These are phyloP conservation scores for Asbolus verrucosus DNA, from an alignment of 1,140 invertebrate species.

Conservation along the genomic window DNA sequence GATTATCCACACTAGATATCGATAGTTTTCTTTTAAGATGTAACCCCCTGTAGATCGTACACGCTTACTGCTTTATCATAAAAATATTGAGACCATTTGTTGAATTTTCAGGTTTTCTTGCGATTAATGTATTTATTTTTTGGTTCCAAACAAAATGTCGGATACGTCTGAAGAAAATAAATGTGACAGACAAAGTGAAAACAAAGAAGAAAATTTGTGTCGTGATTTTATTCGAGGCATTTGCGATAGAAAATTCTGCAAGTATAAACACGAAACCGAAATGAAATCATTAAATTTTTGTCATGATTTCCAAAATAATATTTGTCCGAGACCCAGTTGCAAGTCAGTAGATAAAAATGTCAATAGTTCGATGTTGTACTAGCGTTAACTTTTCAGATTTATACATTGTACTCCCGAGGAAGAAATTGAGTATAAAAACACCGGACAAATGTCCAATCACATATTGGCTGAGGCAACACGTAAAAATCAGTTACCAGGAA, in stretches of 20 bases:
- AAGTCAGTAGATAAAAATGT: constrained; percentile 60
- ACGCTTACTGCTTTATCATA: not conserved
- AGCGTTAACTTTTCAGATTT: constrained; percentile 69
- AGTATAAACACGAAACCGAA: constrained; percentile 75
- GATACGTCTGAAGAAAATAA: constrained; percentile 60
- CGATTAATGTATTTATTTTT: constrained; percentile 34
- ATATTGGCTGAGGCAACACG: constrained; percentile 66
- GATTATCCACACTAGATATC: too few relatives aligned
- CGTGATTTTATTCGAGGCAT: constrained; percentile 74
- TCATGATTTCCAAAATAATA: constrained; percentile 86
- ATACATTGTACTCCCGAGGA: constrained; percentile 83
- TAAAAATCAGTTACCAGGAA: constrained; percentile 64
- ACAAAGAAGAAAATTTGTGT: constrained; percentile 66
- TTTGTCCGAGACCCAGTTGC: constrained; percentile 73
- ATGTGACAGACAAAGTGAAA: constrained; percentile 55
- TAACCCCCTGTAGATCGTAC: constrained; percentile 1
- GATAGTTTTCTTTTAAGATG: too few relatives aligned
- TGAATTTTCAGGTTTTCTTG: constrained; percentile 22
- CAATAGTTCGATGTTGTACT: not conserved
- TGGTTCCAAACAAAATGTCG: constrained; percentile 56
- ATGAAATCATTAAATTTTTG: constrained; percentile 75
- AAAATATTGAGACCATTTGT: too few relatives aligned
- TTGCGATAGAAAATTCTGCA: constrained; percentile 83
- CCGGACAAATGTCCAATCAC: constrained; percentile 76
- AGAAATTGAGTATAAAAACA: constrained; percentile 78